phyloP scores from a whole-genome alignment of 2,888 invertebrate genomes.

The Epinotia ramella region DNA sequence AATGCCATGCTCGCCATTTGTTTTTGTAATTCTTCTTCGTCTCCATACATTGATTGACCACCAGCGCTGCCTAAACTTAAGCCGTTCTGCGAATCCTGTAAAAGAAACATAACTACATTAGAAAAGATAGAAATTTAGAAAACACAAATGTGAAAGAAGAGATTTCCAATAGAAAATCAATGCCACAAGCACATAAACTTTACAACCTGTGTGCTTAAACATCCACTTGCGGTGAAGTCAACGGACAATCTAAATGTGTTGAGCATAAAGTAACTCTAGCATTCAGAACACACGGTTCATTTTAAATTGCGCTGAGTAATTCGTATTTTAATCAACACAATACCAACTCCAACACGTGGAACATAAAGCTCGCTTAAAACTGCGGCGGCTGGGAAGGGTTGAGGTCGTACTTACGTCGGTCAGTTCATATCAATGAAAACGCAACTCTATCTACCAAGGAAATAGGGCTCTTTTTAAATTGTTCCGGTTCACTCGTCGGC shows the following conservation, averaged over 20 bases:
- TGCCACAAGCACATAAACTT: no score
- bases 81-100: slow-evolving; percentile 82
- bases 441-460: background rate
- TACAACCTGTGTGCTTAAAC: no score
- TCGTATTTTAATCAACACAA: background rate
- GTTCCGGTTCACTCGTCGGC: background rate
- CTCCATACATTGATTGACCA: slow-evolving; percentile 88
- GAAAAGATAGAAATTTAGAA: background rate
- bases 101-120: slow-evolving; percentile 5
- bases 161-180: no score
- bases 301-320: background rate
- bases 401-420: background rate
- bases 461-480: background rate
- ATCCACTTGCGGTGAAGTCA: no score
- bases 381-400: background rate
- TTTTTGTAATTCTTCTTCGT: slow-evolving; percentile 89
- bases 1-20: slow-evolving; percentile 89
- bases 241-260: background rate
- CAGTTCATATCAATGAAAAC: background rate
- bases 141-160: no score
- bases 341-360: background rate
- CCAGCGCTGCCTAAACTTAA: slow-evolving; percentile 82
- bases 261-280: background rate
- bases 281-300: background rate
- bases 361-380: slow-evolving; percentile 15